Evolutionary conservation across 1,140 invertebrate genomes (phyloP).

Genomic region (Chironomus striatipennis): DNA sequence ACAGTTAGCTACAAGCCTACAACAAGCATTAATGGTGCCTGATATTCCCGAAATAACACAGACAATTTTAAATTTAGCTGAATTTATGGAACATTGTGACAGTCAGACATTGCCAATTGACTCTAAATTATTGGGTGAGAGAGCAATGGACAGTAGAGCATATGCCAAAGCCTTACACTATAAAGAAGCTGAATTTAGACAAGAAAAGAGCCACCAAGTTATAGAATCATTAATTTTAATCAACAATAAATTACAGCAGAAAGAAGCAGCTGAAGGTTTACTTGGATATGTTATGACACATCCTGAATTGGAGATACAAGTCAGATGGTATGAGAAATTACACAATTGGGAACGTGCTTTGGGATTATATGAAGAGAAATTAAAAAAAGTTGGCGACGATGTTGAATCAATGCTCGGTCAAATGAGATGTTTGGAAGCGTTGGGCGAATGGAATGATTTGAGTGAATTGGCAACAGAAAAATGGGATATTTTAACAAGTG

Average conservation of each 20-base stretch:
- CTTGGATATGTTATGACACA: conserved; percentile 85
- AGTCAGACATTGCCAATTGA: conserved; percentile 89
- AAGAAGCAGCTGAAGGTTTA: conserved; percentile 90
- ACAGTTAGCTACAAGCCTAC: conserved; percentile 78
- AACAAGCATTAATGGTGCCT: conserved; percentile 83
- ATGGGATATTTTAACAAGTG: conserved; percentile 61
- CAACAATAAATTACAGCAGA: conserved; percentile 97
- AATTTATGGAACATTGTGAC: conserved; percentile 99
- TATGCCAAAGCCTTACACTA: conserved; percentile 96
- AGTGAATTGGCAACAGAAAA: conserved; percentile 62
- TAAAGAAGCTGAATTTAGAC: conserved; percentile 93
- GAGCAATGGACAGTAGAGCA: conserved; percentile 77
- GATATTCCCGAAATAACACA: conserved; percentile 96
- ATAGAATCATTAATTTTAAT: conserved; percentile 93
- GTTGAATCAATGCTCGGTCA: conserved; percentile 81
- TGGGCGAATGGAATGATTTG: conserved; percentile 92
- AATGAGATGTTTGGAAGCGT: conserved; percentile 93
- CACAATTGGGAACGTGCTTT: conserved; percentile 98
- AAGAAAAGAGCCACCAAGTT: conserved; percentile 59
- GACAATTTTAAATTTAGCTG: conserved; percentile 93
- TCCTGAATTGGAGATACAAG: conserved; percentile 70
- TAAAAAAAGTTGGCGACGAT: conserved; percentile 54
- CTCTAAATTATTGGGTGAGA: conserved; percentile 67
- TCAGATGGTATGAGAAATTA: conserved; percentile 97
- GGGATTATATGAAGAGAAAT: conserved; percentile 66